A percentile compares a stretch with the other conserved stretches of the same genome.
Conservation (phyloP, 2,888 invertebrate genomes). For the Graphium colonna region DNA sequence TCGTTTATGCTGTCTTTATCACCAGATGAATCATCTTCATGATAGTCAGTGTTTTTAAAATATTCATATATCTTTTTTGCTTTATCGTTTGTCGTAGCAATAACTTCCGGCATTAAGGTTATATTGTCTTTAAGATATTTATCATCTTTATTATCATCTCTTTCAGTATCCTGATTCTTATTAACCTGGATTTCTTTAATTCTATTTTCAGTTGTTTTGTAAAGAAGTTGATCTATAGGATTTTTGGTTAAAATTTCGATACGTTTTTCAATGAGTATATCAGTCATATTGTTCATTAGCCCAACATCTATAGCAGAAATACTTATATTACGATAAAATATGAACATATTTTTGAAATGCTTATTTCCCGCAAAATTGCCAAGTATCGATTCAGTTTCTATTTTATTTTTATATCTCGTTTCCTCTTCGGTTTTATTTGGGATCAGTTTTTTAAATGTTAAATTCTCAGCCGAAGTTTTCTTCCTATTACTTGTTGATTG, state of each 20-base stretch:
- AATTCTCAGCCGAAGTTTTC: neutral
- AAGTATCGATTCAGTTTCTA: conserved; percentile 2
- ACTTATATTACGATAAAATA: conserved; percentile 1
- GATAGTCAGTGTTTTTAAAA: neutral
- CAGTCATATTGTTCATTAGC: neutral
- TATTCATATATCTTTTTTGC: neutral
- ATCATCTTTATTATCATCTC: neutral
- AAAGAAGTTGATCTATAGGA: neutral
- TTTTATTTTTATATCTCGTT: neutral
- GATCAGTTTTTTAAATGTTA: neutral
- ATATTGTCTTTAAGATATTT: neutral
- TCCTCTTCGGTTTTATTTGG: neutral
- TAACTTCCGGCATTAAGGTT: neutral
- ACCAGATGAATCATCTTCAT: neutral
- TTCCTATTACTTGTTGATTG: neutral
- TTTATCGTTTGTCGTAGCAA: neutral
- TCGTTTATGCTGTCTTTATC: no score
- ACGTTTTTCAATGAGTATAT: neutral
- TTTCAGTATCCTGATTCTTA: neutral
- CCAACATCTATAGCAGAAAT: neutral
- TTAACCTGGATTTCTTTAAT: neutral
- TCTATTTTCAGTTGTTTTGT: neutral
- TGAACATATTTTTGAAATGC: conserved; percentile 6
- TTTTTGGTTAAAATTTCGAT: neutral
- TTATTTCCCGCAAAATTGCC: conserved; percentile 8